Evolutionary conservation across 2,888 invertebrate species (phyloP).

Genomic region (Tetrapedia diversipes): DNA sequence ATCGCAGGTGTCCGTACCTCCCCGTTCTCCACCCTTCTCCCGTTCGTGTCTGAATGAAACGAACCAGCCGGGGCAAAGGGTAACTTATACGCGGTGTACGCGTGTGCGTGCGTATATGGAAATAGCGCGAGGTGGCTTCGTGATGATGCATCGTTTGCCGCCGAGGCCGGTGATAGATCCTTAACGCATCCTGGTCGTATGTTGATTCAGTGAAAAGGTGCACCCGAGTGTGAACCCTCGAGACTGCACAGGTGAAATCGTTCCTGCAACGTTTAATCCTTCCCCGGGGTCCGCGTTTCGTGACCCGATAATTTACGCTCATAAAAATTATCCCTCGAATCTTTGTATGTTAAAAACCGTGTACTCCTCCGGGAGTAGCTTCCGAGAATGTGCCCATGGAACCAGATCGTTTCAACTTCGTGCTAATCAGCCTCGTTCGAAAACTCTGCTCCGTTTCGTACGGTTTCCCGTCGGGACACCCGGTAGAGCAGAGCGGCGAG

Average conservation of each 20-base stretch:
- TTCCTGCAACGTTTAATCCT: constrained; percentile 28
- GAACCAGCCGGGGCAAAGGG: constrained; percentile 63
- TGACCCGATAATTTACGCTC: constrained; percentile 28
- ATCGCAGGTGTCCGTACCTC: constrained; percentile 71
- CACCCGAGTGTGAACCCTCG: constrained; percentile 47
- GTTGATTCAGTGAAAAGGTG: constrained; percentile 41
- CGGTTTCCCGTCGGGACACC: constrained; percentile 14
- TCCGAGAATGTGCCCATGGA: background rate
- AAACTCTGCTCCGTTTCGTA: background rate
- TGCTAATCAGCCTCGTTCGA: too few species aligned
- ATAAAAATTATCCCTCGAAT: constrained; percentile 32
- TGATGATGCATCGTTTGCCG: constrained; percentile 45
- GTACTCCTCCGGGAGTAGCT: background rate
- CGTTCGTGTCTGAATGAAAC: constrained; percentile 68
- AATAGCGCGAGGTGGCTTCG: constrained; percentile 67
- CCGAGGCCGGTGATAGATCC: constrained; percentile 49
- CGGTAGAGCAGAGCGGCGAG: constrained; percentile 35
- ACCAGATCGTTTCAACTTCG: background rate
- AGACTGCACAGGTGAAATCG: constrained; percentile 56
- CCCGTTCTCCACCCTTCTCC: constrained; percentile 68
- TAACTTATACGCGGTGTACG: too few species aligned
- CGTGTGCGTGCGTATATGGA: constrained; percentile 69
- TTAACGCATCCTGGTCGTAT: constrained; percentile 39
- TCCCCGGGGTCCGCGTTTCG: background rate
- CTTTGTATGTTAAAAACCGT: background rate